Conservation (phyloP, 2,113 vertebrate species). For the Burhinus oedicnemus region DNA sequence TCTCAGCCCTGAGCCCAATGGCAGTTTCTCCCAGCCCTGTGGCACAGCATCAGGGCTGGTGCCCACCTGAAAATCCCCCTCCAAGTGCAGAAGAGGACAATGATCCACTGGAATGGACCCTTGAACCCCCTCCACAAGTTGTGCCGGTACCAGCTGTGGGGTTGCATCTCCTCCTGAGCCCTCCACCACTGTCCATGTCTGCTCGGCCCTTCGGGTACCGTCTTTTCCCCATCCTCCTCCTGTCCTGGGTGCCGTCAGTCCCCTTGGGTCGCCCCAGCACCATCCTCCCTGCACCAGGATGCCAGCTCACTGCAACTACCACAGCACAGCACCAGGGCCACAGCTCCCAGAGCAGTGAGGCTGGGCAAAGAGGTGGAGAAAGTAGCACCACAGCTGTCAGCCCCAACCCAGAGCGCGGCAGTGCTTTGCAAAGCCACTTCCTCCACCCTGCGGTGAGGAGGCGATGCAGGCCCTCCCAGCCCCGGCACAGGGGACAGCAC, state of each 20-base stretch:
- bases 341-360: background rate
- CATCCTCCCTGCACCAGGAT: background rate
- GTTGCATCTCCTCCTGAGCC: background rate
- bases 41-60: background rate
- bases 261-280: background rate
- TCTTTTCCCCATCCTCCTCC: background rate
- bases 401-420: fast-evolving
- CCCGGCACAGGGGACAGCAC: background rate
- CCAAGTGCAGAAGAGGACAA: background rate
- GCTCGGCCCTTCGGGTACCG: background rate
- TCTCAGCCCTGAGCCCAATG: background rate
- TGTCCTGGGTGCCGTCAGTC: background rate
- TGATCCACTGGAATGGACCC: background rate
- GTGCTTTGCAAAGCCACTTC: background rate
- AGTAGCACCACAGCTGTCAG: background rate
- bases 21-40: slow-evolving; percentile 24
- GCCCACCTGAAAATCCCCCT: slow-evolving; percentile 17
- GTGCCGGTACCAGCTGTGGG: background rate
- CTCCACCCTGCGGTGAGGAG: background rate
- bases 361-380: background rate
- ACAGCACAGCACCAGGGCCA: fast-evolving
- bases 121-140: background rate
- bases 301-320: background rate
- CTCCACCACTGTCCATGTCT: background rate
- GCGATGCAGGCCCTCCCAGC: background rate